Evolutionary conservation across 2,888 invertebrate genomes (phyloP).

Genomic region (Aquatica leii): DNA sequence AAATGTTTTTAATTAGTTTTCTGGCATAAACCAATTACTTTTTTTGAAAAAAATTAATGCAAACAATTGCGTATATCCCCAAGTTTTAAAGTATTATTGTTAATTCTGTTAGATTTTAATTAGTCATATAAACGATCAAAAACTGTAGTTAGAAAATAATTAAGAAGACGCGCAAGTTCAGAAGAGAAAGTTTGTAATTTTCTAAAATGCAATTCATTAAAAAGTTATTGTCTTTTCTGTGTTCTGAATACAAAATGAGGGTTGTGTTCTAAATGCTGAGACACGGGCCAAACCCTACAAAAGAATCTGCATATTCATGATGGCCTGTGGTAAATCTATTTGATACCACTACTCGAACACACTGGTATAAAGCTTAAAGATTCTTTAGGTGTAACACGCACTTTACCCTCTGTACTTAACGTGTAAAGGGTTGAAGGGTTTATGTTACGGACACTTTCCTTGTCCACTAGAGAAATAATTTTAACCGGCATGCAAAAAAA

Average conservation of each 20-base stretch:
- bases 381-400: conserved; percentile 12
- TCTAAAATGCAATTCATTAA: conserved; percentile 24
- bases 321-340: conserved; percentile 15
- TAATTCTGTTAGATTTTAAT: conserved; percentile 15
- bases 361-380: conserved; percentile 14
- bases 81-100: not conserved
- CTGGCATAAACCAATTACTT: no score
- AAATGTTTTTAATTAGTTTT: no score
- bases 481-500: no score
- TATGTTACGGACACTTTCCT: no score
- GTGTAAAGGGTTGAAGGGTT: no score
- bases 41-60: no score
- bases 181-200: conserved; percentile 24
- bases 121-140: conserved; percentile 17
- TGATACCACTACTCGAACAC: conserved; percentile 20
- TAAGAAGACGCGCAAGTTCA: conserved; percentile 19
- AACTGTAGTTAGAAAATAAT: conserved; percentile 22
- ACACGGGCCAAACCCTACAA: conserved; percentile 16
- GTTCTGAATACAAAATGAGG: conserved; percentile 23
- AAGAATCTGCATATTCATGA: conserved; percentile 27
- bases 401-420: conserved; percentile 2
- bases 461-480: no score
- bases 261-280: conserved; percentile 21
- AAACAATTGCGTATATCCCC: not conserved
- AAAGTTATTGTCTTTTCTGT: conserved; percentile 28